Evolutionary conservation across 2,888 invertebrate species (phyloP), one percentile per base, ranked within the genome.

Genomic region (Limnephilus rhombicus): DNA sequence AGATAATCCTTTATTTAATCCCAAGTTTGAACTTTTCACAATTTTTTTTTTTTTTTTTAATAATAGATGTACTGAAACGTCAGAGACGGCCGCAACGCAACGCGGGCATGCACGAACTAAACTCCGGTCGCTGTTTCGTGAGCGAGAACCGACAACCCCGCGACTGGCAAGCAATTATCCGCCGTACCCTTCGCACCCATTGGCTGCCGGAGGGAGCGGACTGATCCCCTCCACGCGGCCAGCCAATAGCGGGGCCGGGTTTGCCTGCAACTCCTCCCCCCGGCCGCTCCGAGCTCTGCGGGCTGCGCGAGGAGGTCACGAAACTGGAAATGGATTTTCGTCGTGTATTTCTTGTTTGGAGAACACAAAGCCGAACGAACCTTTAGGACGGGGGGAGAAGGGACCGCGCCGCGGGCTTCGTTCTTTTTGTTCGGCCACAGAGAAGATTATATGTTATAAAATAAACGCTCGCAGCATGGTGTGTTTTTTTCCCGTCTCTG

Each of bases 361-460:
- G 88, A 85, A 89, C 85, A 53, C 85, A 92, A 91, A 92, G 85
- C 68, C 34, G 89, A 85, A 12, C 85, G 96, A 96, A 96, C 95
- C 96, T 95, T 94, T 95, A 95, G 95, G 95, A 95, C 95, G 95
- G 95, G 95, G 95, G 94, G 94, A 86, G 80, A 80, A 68, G 82
- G 90, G 85, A 94, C 94, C 94, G 94, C 94, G 94, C 88, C 68
- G 88, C 94, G 94, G 94, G 94, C 95, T 94, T 53, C 85, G 80
- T 80, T 92, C 90, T 90, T 92, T 92, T 90, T 90, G 92, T 92
- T 86, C 92, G 86, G 82, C 89, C 91, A 89, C 85, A 91, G 85
- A 89, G 89, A 85, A 92, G 92, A 92, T 92, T 91, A 89, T 91
- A 87, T 91, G 91, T 87, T 88, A 86, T 89, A 80, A 89, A 89